A percentile compares a stretch with the other conserved stretches of the same genome.
Conservation (phyloP, 2,797 vertebrate genomes). For the Notoglanidium macrostoma region DNA sequence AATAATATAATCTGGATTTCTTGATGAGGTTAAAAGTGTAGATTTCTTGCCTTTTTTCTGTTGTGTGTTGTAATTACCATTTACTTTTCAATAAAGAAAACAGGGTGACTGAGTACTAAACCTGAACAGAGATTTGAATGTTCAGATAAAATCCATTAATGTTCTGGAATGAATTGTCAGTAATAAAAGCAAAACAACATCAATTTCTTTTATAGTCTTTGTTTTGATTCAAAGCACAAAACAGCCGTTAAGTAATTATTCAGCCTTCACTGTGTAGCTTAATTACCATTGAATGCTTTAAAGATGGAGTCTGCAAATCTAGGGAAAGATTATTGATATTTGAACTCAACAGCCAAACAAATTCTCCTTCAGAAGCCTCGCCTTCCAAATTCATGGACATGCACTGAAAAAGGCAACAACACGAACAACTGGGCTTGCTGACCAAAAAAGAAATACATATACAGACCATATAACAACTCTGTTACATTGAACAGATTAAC, state of each 20-base stretch:
- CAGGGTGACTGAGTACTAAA: neutral
- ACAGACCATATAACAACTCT: no score
- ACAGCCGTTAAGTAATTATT: neutral
- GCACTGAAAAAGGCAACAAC: no score
- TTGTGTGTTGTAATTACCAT: neutral
- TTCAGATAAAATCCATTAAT: neutral
- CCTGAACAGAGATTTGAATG: neutral
- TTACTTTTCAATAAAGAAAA: neutral
- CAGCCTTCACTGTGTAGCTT: constrained; percentile 41
- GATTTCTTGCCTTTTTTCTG: neutral
- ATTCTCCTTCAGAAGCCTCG: no score
- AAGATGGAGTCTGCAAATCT: no score
- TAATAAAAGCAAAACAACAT: constrained; percentile 14
- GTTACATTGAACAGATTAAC: no score
- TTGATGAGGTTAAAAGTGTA: neutral
- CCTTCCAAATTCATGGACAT: no score
- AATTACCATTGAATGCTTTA: constrained; percentile 63
- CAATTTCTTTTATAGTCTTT: neutral
- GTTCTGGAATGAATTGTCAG: neutral
- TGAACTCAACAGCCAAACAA: no score
- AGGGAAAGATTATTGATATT: no score
- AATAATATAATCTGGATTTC: constrained; percentile 4
- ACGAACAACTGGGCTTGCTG: no score
- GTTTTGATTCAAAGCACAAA: constrained; percentile 8
- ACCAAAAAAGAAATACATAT: no score